A percentile compares a stretch with the other conserved stretches of the same genome.
Conservation (phyloP, 2,797 vertebrate genomes). For the Neosilurus hyrtlii region DNA sequence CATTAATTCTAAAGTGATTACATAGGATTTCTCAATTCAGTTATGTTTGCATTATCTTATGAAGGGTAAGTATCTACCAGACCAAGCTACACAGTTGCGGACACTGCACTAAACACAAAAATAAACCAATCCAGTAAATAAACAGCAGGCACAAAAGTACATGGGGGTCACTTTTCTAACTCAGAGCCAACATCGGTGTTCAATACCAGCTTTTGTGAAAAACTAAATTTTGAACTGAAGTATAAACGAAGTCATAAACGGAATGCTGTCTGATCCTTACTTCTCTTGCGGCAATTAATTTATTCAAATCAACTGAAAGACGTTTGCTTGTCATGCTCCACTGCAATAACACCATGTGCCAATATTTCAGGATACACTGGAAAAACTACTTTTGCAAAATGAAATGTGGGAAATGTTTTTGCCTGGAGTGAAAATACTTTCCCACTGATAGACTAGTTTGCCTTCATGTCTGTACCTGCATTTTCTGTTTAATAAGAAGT, state of each 20-base stretch:
- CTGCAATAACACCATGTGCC: conserved; percentile 40
- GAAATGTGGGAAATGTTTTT: conserved; percentile 55
- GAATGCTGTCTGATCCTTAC: neutral
- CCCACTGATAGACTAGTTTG: conserved; percentile 49
- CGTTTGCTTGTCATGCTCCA: conserved; percentile 34
- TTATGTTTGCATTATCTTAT: neutral
- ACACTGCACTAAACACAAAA: neutral
- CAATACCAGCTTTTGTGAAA: neutral
- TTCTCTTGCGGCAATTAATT: neutral
- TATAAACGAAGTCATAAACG: neutral
- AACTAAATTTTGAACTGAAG: neutral
- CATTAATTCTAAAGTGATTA: neutral
- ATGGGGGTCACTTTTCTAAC: neutral
- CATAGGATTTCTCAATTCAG: neutral
- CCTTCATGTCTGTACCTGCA: conserved; percentile 57
- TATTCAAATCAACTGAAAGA: conserved; percentile 46
- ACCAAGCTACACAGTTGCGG: neutral
- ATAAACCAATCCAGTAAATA: neutral
- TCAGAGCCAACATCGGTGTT: neutral
- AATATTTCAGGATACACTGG: conserved; percentile 53
- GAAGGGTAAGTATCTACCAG: neutral
- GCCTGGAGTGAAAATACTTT: conserved; percentile 56
- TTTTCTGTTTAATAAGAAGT: conserved; percentile 53
- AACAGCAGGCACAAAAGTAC: neutral
- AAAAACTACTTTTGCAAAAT: conserved; percentile 52